These are phyloP conservation scores for Trichogramma dendrolimi DNA, from an alignment of 2,888 invertebrate genomes.

Conservation along the genomic window DNA sequence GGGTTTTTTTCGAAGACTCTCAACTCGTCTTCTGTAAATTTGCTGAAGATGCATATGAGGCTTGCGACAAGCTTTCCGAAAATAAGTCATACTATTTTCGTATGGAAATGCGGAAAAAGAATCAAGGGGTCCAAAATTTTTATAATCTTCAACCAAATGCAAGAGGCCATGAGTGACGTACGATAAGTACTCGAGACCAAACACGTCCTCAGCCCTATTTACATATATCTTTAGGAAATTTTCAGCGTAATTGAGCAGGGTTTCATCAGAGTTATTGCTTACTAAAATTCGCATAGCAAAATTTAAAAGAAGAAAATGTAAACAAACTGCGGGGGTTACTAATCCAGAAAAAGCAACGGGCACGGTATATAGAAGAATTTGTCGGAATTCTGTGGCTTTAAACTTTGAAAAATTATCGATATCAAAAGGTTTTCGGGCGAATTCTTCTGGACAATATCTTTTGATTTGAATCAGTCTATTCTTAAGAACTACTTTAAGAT, in stretches of 20 bases:
- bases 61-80: slow-evolving; percentile 13
- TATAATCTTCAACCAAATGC: slow-evolving; percentile 16
- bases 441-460: slow-evolving; percentile 20
- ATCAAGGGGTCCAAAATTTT: slow-evolving; percentile 17
- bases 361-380: slow-evolving; percentile 23
- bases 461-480: not conserved
- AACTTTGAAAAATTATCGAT: slow-evolving; percentile 2
- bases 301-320: slow-evolving; percentile 19
- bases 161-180: slow-evolving; percentile 17
- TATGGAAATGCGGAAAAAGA: slow-evolving; percentile 22
- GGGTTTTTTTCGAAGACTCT: not conserved
- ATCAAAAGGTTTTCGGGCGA: slow-evolving; percentile 16
- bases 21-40: slow-evolving; percentile 9
- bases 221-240: slow-evolving; percentile 6
- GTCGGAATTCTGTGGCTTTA: slow-evolving; percentile 22
- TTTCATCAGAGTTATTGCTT: not conserved
- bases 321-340: slow-evolving; percentile 12
- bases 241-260: slow-evolving; percentile 5
- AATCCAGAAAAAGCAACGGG: slow-evolving; percentile 10
- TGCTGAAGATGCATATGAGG: slow-evolving; percentile 12
- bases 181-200: slow-evolving; percentile 12
- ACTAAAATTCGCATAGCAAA: slow-evolving; percentile 16
- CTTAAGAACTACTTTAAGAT: not conserved
- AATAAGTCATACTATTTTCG: slow-evolving; percentile 25
- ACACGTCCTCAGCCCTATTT: slow-evolving; percentile 1